phyloP scores from a whole-genome alignment of 2,797 vertebrate species.

The Hapalemur alaotrensis region DNA sequence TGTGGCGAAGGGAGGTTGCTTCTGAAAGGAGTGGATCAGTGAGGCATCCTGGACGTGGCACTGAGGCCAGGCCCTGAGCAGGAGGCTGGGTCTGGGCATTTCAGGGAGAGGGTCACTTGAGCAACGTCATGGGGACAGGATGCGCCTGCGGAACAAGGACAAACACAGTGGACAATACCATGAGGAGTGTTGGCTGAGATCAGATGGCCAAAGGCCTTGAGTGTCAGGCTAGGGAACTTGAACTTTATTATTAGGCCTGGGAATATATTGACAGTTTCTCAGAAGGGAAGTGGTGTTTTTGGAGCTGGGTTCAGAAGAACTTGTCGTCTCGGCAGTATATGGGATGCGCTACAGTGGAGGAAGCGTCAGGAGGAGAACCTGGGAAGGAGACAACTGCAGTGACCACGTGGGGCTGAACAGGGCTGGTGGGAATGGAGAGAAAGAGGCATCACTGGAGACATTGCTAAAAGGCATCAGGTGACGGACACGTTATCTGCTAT shows the following conservation, averaged over 20 bases:
- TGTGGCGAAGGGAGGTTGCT: background rate
- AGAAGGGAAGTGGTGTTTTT: background rate
- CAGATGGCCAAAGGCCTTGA: background rate
- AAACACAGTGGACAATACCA: accelerated
- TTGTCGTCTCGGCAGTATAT: background rate
- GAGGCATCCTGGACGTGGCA: background rate
- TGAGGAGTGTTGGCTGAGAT: background rate
- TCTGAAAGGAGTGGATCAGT: background rate
- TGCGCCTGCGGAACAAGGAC: background rate
- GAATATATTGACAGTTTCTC: background rate
- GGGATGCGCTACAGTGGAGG: background rate
- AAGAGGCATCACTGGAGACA: background rate
- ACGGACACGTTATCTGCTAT: background rate
- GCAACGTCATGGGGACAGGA: background rate
- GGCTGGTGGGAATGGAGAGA: too few relatives aligned
- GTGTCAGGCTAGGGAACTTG: background rate
- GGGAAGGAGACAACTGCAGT: background rate
- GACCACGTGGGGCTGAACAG: background rate
- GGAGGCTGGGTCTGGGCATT: background rate
- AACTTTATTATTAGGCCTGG: background rate
- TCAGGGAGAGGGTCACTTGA: background rate
- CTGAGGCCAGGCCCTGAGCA: background rate
- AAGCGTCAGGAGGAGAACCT: background rate
- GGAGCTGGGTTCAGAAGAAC: background rate
- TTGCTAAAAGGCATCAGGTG: too few relatives aligned